These are phyloP conservation scores for Cuniculus paca DNA, from an alignment of 2,797 vertebrate genomes.

Conservation along the genomic window DNA sequence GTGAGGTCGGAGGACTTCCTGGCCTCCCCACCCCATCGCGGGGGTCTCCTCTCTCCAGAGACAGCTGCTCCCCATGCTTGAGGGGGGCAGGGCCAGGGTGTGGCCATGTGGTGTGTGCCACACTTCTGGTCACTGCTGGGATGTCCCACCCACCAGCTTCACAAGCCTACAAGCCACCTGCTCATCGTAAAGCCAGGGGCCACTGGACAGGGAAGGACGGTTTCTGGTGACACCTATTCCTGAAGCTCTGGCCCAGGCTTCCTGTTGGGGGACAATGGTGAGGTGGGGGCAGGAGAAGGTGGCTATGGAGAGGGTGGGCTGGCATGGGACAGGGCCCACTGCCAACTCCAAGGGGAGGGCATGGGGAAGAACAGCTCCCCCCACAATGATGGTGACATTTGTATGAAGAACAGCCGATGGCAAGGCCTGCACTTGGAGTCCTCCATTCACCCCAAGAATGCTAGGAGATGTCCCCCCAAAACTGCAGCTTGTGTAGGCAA, in stretches of 20 bases:
- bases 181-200: neutral
- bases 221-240: neutral
- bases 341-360: neutral
- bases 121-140: neutral
- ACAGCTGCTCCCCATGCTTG: neutral
- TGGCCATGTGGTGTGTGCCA: neutral
- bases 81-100: neutral
- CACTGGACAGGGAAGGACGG: neutral
- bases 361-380: neutral
- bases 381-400: neutral
- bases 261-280: neutral
- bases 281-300: too few species aligned
- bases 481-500: neutral
- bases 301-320: neutral
- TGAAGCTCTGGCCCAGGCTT: neutral
- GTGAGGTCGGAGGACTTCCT: slow-evolving; percentile 11
- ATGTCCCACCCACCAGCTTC: neutral
- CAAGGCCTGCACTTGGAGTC: neutral
- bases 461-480: neutral
- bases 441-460: neutral
- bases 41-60: neutral
- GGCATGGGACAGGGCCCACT: neutral
- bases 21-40: neutral
- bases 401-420: neutral
- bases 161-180: neutral